These are phyloP conservation scores for Hypotaenidia philippensis DNA, from an alignment of 2,797 vertebrate species.

Conservation along the genomic window DNA sequence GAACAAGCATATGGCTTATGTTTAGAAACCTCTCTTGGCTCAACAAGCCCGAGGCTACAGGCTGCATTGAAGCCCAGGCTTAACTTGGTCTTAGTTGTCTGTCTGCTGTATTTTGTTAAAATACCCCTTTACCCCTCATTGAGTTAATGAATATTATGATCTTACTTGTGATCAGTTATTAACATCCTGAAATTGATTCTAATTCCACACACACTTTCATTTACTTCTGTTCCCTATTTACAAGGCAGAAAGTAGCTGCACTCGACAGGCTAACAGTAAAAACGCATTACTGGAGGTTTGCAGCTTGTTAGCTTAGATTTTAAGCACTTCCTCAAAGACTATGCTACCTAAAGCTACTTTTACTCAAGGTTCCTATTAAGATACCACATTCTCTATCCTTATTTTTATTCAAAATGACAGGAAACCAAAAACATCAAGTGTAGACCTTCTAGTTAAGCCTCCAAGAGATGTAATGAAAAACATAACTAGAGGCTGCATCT, in stretches of 20 bases:
- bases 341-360: slow-evolving; percentile 2
- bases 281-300: background rate
- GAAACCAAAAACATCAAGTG: slow-evolving; percentile 44
- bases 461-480: slow-evolving; percentile 47
- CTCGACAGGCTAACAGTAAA: background rate
- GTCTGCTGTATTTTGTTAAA: slow-evolving; percentile 35
- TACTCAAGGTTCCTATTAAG: background rate
- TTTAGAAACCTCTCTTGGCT: slow-evolving; percentile 41
- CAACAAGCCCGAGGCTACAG: background rate
- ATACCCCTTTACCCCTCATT: background rate
- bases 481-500: background rate
- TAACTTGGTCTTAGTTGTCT: background rate
- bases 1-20: slow-evolving; percentile 50
- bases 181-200: background rate
- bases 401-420: slow-evolving; percentile 70
- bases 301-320: background rate
- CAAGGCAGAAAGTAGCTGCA: background rate
- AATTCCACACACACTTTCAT: background rate
- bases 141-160: slow-evolving; percentile 19
- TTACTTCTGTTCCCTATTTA: background rate
- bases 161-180: background rate
- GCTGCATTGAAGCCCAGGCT: background rate
- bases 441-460: slow-evolving; percentile 15
- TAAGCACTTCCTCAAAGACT: background rate
- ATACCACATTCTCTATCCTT: background rate